Base-by-base conservation (phyloP, 2,888 invertebrate genomes). In the Pocota personata region DNA sequence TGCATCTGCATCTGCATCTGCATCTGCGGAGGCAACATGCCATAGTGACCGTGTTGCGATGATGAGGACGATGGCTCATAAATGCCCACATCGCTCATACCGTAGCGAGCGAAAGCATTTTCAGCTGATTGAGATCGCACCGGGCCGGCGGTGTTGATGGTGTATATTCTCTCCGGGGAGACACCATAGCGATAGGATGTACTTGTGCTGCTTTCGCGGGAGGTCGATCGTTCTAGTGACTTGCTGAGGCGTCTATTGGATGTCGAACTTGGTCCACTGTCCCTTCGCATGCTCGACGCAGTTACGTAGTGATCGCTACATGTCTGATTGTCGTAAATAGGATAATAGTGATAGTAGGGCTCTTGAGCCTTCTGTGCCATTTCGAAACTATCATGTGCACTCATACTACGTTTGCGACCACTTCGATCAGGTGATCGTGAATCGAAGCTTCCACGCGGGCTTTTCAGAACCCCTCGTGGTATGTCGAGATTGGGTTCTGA, bases 61-160 rank as follows among this genome's bases (percentile, higher is more conserved):
- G 94, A 94, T 1, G 94, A 94, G 87, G 94, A 93, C 0, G 94
- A 93, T 0, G 94, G 94, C 40, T 94, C 94, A 64, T 94, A 94
- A 0, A 93, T 93, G n/a, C 80, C 72, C 24, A 84, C 32, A 14
- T 87, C 87, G 16, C 46, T 14, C 57, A 80, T 80, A 27, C 89
- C 90, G 82, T 92, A 91, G 64, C 90, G 90, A n/a, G 90, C 89
- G 80, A 92, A 92, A 0, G 91, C 90, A 75, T 92, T 92, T 89
- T 92, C 92, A 2, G 92, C 92, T 8, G 92, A 92, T 62, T 92
- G 92, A 0, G 92, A 92, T 10, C 92, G 90, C 40, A 92, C 78
- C 0, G 92, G 92, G 4, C 89, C 89, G 19, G 87, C 77, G 0
- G 88, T 91, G 21, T 91, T 91, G 52, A 92, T 91, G 10, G 90